Conservation (phyloP, 2,888 invertebrate genomes). For the Rotaria magnacalcarata region DNA sequence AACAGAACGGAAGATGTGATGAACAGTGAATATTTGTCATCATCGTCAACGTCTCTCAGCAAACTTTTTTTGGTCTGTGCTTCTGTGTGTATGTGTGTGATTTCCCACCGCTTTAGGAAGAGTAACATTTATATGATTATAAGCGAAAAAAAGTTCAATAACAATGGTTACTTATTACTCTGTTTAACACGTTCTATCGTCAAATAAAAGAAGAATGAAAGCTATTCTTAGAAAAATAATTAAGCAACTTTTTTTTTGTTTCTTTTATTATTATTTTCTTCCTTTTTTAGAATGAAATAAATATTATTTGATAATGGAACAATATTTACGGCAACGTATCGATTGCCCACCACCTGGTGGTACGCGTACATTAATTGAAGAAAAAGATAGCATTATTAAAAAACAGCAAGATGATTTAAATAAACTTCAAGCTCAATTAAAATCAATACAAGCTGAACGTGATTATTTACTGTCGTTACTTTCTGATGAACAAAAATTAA, state of each 20-base stretch:
- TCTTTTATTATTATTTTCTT: background rate
- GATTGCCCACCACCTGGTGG: slow-evolving; percentile 43
- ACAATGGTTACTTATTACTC: background rate
- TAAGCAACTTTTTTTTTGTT: background rate
- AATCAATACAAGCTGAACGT: slow-evolving; percentile 33
- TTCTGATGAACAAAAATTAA: slow-evolving; percentile 25
- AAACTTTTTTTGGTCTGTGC: background rate
- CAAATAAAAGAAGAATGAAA: background rate
- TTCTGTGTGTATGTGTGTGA: background rate
- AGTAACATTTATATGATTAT: background rate
- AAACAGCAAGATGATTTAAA: slow-evolving; percentile 39
- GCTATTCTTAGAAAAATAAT: background rate
- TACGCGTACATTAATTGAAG: slow-evolving; percentile 41
- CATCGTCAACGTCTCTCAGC: background rate
- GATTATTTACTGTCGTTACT: slow-evolving; percentile 39
- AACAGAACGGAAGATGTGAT: background rate
- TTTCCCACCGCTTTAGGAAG: background rate
- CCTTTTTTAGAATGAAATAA: background rate
- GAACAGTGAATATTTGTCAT: slow-evolving; percentile 23
- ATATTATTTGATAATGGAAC: slow-evolving; percentile 35
- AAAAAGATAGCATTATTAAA: slow-evolving; percentile 39
- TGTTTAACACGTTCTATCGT: background rate
- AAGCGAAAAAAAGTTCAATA: background rate
- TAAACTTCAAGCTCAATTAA: slow-evolving; percentile 30
- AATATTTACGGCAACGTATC: slow-evolving; percentile 39